A percentile compares a stretch with the other conserved stretches of the same genome.
Conservation (phyloP, 2,888 invertebrate genomes). For the Eudemis profundana region DNA sequence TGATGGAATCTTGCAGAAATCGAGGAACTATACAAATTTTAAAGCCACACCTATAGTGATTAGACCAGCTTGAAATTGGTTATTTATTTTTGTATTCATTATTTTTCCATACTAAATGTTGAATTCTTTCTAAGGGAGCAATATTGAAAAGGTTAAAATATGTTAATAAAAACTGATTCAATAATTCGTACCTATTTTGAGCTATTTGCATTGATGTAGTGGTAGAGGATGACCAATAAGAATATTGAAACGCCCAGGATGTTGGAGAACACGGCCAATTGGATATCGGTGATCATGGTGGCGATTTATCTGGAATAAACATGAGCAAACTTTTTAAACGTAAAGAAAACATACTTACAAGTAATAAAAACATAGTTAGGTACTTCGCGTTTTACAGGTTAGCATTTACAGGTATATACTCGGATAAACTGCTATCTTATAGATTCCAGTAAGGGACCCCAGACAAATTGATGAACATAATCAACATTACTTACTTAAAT, state of each 20-base stretch:
- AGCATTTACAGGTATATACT: neutral
- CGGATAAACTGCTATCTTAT: neutral
- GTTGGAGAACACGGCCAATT: slow-evolving; percentile 98
- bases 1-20: too few relatives aligned
- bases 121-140: too few relatives aligned
- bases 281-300: slow-evolving; percentile 97
- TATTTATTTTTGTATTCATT: too few relatives aligned
- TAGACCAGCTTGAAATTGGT: too few relatives aligned
- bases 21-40: too few relatives aligned
- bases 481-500: slow-evolving; percentile 13
- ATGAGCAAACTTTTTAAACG: slow-evolving; percentile 8
- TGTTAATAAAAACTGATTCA: too few relatives aligned
- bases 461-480: neutral
- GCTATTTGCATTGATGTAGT: slow-evolving; percentile 96
- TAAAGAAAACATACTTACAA: neutral
- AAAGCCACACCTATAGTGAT: too few relatives aligned
- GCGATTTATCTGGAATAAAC: slow-evolving; percentile 48
- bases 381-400: neutral
- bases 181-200: slow-evolving; percentile 80
- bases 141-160: too few relatives aligned
- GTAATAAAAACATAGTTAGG: neutral
- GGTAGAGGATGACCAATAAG: slow-evolving; percentile 97
- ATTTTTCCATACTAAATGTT: too few relatives aligned
- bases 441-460: neutral
- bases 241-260: slow-evolving; percentile 96